Conservation (phyloP, 2,888 invertebrate genomes). For the Colletes collaris region DNA sequence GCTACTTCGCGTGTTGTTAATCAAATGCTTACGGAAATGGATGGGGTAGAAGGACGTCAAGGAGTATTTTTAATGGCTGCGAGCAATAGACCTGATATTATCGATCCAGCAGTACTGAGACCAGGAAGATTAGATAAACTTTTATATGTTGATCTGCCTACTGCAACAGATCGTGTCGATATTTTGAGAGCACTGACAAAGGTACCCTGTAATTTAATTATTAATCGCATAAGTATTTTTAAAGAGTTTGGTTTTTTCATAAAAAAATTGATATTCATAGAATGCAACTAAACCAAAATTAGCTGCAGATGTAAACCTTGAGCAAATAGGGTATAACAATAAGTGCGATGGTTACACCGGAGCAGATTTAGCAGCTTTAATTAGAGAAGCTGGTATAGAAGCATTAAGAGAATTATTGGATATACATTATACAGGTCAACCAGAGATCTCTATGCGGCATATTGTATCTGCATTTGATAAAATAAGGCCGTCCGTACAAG, state of each 20-base stretch:
- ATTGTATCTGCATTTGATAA: slow-evolving; percentile 90
- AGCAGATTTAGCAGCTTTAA: slow-evolving; percentile 95
- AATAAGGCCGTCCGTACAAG: slow-evolving; percentile 94
- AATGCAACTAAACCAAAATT: slow-evolving; percentile 92
- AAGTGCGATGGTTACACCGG: slow-evolving; percentile 93
- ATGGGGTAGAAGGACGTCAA: slow-evolving; percentile 95
- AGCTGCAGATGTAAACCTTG: slow-evolving; percentile 90
- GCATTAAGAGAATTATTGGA: slow-evolving; percentile 91
- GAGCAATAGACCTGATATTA: slow-evolving; percentile 97
- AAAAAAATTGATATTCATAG: slow-evolving; percentile 81
- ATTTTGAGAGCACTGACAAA: slow-evolving; percentile 95
- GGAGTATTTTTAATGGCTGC: slow-evolving; percentile 98
- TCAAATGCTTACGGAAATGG: slow-evolving; percentile 99
- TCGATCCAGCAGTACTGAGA: slow-evolving; percentile 96
- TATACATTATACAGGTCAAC: slow-evolving; percentile 82
- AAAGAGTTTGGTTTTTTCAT: background rate
- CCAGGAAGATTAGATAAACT: slow-evolving; percentile 96
- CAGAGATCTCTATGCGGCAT: slow-evolving; percentile 87
- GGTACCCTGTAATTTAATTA: slow-evolving; percentile 82
- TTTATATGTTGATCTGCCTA: slow-evolving; percentile 95
- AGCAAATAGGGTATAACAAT: slow-evolving; percentile 87
- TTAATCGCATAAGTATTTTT: background rate
- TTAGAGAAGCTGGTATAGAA: slow-evolving; percentile 93
- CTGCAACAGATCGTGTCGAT: slow-evolving; percentile 90
- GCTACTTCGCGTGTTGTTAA: slow-evolving; percentile 95